Evolutionary conservation across 2,888 invertebrate species (phyloP).

Genomic region (Drosophila anomalata): DNA sequence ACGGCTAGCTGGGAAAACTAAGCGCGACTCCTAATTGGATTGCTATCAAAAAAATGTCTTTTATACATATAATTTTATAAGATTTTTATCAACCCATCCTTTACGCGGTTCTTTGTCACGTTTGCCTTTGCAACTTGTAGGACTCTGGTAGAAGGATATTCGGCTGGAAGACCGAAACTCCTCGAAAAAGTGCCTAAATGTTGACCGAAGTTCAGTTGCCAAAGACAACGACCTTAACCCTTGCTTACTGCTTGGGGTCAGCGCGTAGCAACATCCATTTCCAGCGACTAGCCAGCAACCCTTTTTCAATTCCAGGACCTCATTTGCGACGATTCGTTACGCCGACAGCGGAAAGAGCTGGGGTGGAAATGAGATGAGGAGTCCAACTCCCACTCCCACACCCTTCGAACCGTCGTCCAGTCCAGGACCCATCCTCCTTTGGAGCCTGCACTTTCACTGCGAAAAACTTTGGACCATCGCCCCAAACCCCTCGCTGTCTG

Average conservation of each 20-base stretch:
- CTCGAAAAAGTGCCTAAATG: neutral
- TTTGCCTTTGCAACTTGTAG: constrained; percentile 5
- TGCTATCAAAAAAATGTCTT: constrained; percentile 5
- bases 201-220: constrained; percentile 28
- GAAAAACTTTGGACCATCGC: constrained; percentile 47
- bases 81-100: neutral
- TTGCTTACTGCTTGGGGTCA: constrained; percentile 28
- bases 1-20: constrained; percentile 25
- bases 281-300: constrained; percentile 30
- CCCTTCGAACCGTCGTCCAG: neutral
- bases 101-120: neutral
- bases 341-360: neutral
- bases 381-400: neutral
- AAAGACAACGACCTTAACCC: constrained; percentile 45
- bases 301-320: constrained; percentile 35
- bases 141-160: neutral
- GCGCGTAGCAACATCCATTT: constrained; percentile 37
- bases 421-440: constrained; percentile 1
- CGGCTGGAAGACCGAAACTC: neutral
- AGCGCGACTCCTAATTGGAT: constrained; percentile 23
- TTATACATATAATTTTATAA: neutral
- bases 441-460: constrained; percentile 72
- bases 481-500: constrained; percentile 63
- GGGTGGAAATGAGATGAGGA: neutral
- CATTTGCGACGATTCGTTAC: constrained; percentile 24